A percentile compares a stretch with the other conserved stretches of the same genome.
phyloP scores from a whole-genome alignment of 2,113 vertebrate species.

The Podocnemis expansa region DNA sequence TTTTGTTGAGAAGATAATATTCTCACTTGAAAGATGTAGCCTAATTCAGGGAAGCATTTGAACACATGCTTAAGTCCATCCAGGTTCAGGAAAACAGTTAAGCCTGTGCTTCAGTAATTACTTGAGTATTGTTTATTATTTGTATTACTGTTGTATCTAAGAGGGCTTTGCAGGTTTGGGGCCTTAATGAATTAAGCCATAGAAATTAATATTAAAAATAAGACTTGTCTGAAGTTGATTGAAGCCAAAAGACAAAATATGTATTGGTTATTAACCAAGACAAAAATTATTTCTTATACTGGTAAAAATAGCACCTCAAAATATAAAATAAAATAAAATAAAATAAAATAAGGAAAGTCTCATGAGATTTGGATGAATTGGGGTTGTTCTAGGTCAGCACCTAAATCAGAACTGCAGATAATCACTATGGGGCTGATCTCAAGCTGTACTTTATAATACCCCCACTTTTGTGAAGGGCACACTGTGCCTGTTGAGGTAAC shows the following conservation, averaged over 20 bases:
- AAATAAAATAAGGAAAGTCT: neutral
- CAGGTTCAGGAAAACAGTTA: constrained; percentile 11
- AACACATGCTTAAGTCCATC: neutral
- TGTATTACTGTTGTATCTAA: neutral
- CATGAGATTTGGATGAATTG: neutral
- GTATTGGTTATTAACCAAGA: neutral
- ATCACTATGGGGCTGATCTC: constrained; percentile 27
- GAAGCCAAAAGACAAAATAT: neutral
- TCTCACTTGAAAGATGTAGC: constrained; percentile 2
- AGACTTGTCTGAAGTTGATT: neutral
- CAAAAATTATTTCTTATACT: neutral
- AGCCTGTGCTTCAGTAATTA: constrained; percentile 35
- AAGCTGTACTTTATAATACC: constrained; percentile 22
- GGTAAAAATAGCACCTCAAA: neutral
- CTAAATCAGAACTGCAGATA: constrained; percentile 36
- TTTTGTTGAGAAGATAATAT: constrained; percentile 40
- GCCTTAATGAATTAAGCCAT: constrained; percentile 8
- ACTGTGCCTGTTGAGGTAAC: neutral
- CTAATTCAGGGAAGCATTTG: constrained; percentile 22
- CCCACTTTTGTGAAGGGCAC: constrained; percentile 24
- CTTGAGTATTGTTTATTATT: neutral
- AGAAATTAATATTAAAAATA: neutral
- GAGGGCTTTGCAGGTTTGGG: neutral
- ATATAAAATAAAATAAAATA: neutral
- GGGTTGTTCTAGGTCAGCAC: neutral